Evolutionary conservation across 2,113 vertebrate species (phyloP).

Genomic region (Poeciliopsis prolifica): DNA sequence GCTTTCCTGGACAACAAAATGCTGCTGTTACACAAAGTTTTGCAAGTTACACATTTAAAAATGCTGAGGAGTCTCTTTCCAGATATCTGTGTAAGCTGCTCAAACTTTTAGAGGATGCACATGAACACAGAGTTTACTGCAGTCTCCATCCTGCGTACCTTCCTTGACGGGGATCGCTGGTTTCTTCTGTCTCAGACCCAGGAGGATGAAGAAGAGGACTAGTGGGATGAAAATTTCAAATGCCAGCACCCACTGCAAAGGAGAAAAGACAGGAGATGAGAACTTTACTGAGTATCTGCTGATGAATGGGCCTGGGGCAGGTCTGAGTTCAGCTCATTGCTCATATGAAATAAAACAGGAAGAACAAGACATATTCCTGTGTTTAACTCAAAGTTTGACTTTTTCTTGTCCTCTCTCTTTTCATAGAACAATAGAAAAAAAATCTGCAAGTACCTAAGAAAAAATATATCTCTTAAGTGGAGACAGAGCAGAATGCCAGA

Average conservation of each 20-base stretch:
- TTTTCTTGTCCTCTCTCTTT: not conserved
- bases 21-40: not conserved
- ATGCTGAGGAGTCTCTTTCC: not conserved
- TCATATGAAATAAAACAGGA: not conserved
- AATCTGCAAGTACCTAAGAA: not conserved
- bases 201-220: slow-evolving; percentile 95
- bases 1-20: not conserved
- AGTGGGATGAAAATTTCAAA: slow-evolving; percentile 97
- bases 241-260: slow-evolving; percentile 90
- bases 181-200: slow-evolving; percentile 95
- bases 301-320: not conserved
- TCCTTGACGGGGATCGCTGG: slow-evolving; percentile 95
- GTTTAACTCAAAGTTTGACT: too few species aligned
- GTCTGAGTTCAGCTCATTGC: too few species aligned
- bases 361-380: not conserved
- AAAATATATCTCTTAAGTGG: too few species aligned
- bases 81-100: not conserved
- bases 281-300: not conserved
- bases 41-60: not conserved
- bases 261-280: slow-evolving; percentile 12
- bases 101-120: not conserved
- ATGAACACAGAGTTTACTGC: not conserved
- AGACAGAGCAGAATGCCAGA: too few species aligned
- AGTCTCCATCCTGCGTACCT: slow-evolving; percentile 79
- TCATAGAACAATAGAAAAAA: not conserved